These are phyloP conservation scores for Drepana falcataria DNA, from an alignment of 2,888 invertebrate species.

Conservation along the genomic window DNA sequence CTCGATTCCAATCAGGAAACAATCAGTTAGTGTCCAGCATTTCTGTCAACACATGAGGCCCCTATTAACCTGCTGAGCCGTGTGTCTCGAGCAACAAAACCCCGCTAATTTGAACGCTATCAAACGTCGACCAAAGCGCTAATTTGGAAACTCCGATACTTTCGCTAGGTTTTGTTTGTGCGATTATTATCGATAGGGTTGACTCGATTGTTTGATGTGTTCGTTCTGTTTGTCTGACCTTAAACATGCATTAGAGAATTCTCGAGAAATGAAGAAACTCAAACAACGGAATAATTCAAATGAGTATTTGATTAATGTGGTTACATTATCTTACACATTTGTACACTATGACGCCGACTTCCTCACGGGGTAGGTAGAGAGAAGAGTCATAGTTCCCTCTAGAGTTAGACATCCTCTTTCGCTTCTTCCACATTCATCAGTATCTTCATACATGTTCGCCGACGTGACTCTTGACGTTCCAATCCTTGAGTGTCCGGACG, in stretches of 20 bases:
- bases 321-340: no score
- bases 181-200: slow-evolving; percentile 34
- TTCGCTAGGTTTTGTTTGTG: slow-evolving; percentile 42
- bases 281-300: not conserved
- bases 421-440: no score
- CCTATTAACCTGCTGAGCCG: slow-evolving; percentile 19
- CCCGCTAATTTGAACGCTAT: slow-evolving; percentile 69
- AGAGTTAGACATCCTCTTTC: no score
- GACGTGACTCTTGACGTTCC: no score
- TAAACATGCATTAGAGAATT: not conserved
- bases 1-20: no score
- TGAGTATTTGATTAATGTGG: no score
- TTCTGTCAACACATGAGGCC: slow-evolving; percentile 13
- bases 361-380: no score
- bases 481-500: no score
- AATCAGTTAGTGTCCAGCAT: not conserved
- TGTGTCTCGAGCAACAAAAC: slow-evolving; percentile 34
- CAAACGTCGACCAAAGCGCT: slow-evolving; percentile 44
- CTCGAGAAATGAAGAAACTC: not conserved
- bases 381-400: no score
- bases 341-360: no score
- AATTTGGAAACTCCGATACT: slow-evolving; percentile 55
- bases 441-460: no score
- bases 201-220: slow-evolving; percentile 4
- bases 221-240: not conserved